A percentile compares a stretch with the other conserved stretches of the same genome.
These are phyloP conservation scores for Lontra canadensis DNA, from an alignment of 2,113 vertebrate genomes.

Conservation along the genomic window DNA sequence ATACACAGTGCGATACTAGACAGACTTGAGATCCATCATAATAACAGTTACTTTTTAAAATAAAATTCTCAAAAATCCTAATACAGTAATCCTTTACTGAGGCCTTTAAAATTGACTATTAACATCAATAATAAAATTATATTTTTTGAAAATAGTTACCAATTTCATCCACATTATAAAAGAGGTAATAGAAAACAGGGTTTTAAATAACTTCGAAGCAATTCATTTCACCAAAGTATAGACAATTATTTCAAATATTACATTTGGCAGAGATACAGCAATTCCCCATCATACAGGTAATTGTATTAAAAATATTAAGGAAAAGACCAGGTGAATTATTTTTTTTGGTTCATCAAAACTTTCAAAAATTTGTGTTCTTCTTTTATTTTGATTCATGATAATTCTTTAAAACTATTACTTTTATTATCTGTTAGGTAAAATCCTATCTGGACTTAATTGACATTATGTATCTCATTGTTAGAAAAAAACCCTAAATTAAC, in stretches of 20 bases:
- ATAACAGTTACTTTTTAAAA: not conserved
- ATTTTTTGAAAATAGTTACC: not conserved
- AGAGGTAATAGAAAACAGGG: not conserved
- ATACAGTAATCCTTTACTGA: not conserved
- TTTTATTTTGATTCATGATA: not conserved
- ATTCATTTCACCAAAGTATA: not conserved
- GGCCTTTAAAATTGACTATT: not conserved
- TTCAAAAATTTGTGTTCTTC: not conserved
- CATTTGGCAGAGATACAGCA: not conserved
- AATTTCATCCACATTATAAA: not conserved
- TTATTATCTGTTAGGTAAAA: not conserved
- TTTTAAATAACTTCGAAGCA: not conserved
- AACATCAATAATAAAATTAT: not conserved
- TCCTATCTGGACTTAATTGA: not conserved
- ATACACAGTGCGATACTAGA: not conserved
- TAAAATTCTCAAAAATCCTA: not conserved
- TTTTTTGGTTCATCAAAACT: not conserved
- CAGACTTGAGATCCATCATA: not conserved
- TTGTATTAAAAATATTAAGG: not conserved
- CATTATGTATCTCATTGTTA: not conserved
- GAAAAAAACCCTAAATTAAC: not conserved
- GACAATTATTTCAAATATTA: not conserved
- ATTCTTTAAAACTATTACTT: not conserved
- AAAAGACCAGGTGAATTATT: not conserved
- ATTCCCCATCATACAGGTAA: not conserved